Conservation (phyloP, 1,140 invertebrate genomes). For the Drosophila burlai region DNA sequence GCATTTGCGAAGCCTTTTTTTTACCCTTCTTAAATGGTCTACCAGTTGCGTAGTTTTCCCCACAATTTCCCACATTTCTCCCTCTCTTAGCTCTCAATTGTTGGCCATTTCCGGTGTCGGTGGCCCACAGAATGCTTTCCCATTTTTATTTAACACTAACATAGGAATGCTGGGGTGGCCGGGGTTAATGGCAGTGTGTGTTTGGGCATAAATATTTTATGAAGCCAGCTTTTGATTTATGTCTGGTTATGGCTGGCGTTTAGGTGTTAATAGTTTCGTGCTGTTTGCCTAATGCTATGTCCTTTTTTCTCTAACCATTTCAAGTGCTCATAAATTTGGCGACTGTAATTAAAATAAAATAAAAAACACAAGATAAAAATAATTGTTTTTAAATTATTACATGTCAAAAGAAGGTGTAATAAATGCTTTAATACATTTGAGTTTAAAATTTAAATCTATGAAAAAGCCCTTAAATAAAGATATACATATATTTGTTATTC, state of each 20-base stretch:
- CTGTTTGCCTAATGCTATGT: conserved; percentile 24
- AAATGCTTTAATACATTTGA: background rate
- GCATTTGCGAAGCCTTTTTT: conserved; percentile 45
- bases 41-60: conserved; percentile 68
- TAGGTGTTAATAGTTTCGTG: conserved; percentile 77
- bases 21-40: conserved; percentile 53
- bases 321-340: background rate
- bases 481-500: background rate
- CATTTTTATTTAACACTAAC: conserved; percentile 70
- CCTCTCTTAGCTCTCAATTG: conserved; percentile 29
- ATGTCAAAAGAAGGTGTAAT: background rate
- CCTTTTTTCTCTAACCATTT: conserved; percentile 1
- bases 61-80: background rate
- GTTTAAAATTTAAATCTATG: background rate
- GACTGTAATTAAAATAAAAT: conserved; percentile 24
- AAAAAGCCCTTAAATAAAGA: too few species aligned
- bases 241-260: conserved; percentile 46
- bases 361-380: background rate
- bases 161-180: conserved; percentile 18
- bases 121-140: conserved; percentile 56
- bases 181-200: conserved; percentile 13
- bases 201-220: conserved; percentile 72
- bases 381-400: background rate
- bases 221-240: conserved; percentile 77
- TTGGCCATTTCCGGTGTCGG: conserved; percentile 65